Percentiles rank a stretch among this genome's conserved stretches.
phyloP scores from a whole-genome alignment of 2,113 vertebrate genomes.

The Xiphophorus couchianus region DNA sequence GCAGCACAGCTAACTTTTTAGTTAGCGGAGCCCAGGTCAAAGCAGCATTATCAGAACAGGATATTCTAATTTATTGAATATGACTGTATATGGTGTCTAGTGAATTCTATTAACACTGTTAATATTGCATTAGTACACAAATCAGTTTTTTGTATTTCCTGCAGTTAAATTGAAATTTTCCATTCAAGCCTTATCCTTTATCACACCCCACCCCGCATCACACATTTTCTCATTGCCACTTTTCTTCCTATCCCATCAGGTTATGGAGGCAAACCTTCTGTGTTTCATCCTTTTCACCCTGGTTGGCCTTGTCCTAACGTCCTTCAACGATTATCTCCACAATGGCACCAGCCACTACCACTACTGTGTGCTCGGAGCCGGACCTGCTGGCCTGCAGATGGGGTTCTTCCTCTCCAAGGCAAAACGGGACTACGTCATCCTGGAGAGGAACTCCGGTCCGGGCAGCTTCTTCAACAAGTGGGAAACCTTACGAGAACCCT shows the following conservation, averaged over 20 bases:
- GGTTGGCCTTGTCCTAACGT: constrained; percentile 43
- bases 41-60: too few species aligned
- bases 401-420: constrained; percentile 89
- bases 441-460: constrained; percentile 85
- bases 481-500: constrained; percentile 29
- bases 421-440: constrained; percentile 85
- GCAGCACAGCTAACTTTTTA: too few species aligned
- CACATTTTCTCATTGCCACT: neutral
- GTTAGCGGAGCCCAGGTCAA: too few species aligned
- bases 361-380: constrained; percentile 93
- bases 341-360: constrained; percentile 74
- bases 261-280: constrained; percentile 66
- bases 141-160: neutral
- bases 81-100: too few species aligned
- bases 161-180: too few species aligned
- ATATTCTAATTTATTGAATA: too few species aligned
- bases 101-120: too few species aligned
- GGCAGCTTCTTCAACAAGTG: constrained; percentile 92
- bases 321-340: constrained; percentile 12
- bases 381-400: constrained; percentile 91
- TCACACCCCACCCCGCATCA: neutral
- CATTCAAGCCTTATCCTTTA: neutral
- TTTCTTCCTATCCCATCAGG: constrained; percentile 39
- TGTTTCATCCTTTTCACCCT: constrained; percentile 54
- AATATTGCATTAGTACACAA: neutral